A percentile compares a stretch with the other conserved stretches of the same genome.
These are phyloP conservation scores for Seira ritae DNA, from an alignment of 2,888 invertebrate genomes.

Conservation along the genomic window DNA sequence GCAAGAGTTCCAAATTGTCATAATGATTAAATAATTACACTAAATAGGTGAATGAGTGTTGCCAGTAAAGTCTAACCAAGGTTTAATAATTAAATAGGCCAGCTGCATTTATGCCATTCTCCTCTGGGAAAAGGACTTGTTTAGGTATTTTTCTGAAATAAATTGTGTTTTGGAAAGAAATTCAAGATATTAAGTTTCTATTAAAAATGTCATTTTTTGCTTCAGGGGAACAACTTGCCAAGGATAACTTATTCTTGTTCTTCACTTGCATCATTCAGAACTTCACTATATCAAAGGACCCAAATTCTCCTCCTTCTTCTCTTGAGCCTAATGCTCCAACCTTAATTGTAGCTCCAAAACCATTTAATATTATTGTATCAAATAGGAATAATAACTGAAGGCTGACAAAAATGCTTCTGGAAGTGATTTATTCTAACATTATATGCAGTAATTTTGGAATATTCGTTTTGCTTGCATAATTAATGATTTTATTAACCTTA, in stretches of 20 bases:
- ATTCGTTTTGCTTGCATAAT: too few species aligned
- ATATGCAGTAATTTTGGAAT: too few species aligned
- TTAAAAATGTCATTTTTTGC: too few species aligned
- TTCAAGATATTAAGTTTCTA: too few species aligned
- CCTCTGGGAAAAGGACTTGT: conserved; percentile 65
- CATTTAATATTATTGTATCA: conserved; percentile 68
- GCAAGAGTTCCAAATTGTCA: too few species aligned
- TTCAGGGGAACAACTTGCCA: conserved; percentile 66
- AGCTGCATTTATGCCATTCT: conserved; percentile 70
- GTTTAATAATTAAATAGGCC: conserved; percentile 46
- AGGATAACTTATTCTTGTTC: conserved; percentile 70
- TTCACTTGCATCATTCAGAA: conserved; percentile 70
- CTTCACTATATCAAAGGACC: conserved; percentile 65
- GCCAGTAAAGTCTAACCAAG: too few species aligned
- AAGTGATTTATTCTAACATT: background rate
- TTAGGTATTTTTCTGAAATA: conserved; percentile 24
- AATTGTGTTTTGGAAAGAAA: too few species aligned
- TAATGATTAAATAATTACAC: too few species aligned
- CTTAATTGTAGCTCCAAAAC: conserved; percentile 69
- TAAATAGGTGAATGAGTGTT: too few species aligned
- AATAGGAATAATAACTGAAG: conserved; percentile 36
- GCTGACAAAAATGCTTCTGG: background rate
- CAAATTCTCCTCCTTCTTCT: conserved; percentile 53
- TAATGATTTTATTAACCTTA: too few species aligned
- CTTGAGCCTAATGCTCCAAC: conserved; percentile 67